Evolutionary conservation across 2,113 vertebrate genomes (phyloP).

Genomic region (Xerus inauris): DNA sequence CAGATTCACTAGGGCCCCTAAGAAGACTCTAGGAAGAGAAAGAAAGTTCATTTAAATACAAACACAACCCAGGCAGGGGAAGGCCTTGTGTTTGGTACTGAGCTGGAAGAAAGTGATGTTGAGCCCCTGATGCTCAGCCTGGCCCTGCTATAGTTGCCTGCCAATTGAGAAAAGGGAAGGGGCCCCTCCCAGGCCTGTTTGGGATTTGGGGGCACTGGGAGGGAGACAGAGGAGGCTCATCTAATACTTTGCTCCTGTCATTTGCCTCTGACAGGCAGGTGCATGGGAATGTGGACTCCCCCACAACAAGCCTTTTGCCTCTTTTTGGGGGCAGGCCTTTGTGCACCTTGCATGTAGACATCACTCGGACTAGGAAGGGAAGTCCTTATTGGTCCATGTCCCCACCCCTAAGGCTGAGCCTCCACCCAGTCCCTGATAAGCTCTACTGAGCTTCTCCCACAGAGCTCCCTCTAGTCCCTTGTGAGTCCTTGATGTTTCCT

Average conservation of each 20-base stretch:
- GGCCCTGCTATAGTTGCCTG: neutral
- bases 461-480: neutral
- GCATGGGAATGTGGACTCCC: neutral
- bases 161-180: neutral
- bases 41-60: neutral
- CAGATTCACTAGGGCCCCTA: neutral
- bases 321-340: neutral
- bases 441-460: neutral
- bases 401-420: neutral
- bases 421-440: neutral
- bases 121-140: neutral
- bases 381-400: neutral
- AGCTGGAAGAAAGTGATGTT: neutral
- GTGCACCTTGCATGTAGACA: neutral
- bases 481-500: neutral
- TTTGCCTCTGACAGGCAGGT: neutral
- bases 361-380: neutral
- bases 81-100: neutral
- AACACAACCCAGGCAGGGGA: neutral
- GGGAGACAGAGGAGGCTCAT: neutral
- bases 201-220: rapidly evolving
- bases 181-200: neutral
- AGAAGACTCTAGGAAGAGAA: neutral
- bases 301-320: neutral
- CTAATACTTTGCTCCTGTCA: neutral